phyloP scores from a whole-genome alignment of 2,797 vertebrate genomes.

The Acanthis flammea region DNA sequence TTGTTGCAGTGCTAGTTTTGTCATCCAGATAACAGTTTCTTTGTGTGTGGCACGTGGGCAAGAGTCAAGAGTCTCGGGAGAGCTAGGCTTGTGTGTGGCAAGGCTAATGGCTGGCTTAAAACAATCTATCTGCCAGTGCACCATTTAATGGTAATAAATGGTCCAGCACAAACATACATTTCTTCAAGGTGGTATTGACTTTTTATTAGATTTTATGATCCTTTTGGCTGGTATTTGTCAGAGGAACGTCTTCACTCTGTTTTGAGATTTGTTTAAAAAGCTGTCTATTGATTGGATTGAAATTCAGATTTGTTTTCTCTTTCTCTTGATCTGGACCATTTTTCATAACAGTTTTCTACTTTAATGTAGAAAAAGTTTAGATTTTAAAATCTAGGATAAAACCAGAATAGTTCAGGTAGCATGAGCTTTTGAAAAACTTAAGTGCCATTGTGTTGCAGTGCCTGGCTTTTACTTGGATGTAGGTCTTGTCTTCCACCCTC shows the following conservation, averaged over 20 bases:
- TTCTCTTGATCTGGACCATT: neutral
- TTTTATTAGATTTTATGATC: constrained; percentile 22
- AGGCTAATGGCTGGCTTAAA: neutral
- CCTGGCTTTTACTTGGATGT: neutral
- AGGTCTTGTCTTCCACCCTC: neutral
- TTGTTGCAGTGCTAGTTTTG: neutral
- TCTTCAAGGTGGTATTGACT: neutral
- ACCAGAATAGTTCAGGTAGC: neutral
- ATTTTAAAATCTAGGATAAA: neutral
- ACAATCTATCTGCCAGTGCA: neutral
- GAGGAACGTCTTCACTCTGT: neutral
- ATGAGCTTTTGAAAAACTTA: neutral
- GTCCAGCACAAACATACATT: neutral
- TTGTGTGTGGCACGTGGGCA: neutral
- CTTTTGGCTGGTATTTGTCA: neutral
- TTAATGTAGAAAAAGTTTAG: neutral
- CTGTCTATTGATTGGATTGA: neutral
- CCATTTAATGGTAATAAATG: neutral
- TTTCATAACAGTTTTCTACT: neutral
- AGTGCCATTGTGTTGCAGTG: neutral
- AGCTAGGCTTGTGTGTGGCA: neutral
- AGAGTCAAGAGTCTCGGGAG: neutral
- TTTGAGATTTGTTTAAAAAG: constrained; percentile 31
- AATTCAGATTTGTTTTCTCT: neutral
- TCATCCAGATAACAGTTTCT: neutral